Conservation (phyloP, 1,140 invertebrate genomes). For the Patella vulgata region DNA sequence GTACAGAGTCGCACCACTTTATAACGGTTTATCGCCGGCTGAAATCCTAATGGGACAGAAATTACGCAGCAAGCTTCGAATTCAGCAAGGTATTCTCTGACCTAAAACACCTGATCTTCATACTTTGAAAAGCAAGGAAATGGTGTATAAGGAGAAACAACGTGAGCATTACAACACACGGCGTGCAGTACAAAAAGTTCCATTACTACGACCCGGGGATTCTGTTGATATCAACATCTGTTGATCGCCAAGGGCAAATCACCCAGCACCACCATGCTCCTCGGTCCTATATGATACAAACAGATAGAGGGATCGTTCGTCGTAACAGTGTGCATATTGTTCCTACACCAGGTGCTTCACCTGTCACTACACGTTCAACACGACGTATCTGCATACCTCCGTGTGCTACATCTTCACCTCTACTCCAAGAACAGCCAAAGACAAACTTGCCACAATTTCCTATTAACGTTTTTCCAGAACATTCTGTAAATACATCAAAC, state of each 20-base stretch:
- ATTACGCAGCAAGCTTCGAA: constrained; percentile 16
- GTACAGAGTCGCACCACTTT: constrained; percentile 22
- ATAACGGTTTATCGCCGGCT: constrained; percentile 19
- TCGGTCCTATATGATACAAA: constrained; percentile 2
- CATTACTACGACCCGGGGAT: constrained; percentile 5
- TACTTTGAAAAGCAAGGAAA: background rate
- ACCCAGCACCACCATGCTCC: background rate
- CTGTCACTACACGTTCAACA: too few species aligned
- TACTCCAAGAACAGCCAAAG: too few species aligned
- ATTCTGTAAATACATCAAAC: too few species aligned
- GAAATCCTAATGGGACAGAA: constrained; percentile 36
- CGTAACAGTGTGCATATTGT: constrained; percentile 8
- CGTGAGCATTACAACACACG: constrained; percentile 4
- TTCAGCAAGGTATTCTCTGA: background rate
- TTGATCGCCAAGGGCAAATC: background rate
- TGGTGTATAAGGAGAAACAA: constrained; percentile 4
- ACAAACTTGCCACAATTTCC: too few species aligned
- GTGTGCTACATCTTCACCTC: too few species aligned
- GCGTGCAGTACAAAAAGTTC: constrained; percentile 2
- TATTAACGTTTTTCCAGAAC: too few species aligned
- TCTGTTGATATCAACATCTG: constrained; percentile 11
- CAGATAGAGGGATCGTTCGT: constrained; percentile 2
- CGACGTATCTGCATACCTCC: too few species aligned
- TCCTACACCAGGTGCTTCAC: constrained; percentile 4
- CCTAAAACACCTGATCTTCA: constrained; percentile 1